These are phyloP conservation scores for Cancer borealis DNA, from an alignment of 2,888 invertebrate species.

Conservation along the genomic window DNA sequence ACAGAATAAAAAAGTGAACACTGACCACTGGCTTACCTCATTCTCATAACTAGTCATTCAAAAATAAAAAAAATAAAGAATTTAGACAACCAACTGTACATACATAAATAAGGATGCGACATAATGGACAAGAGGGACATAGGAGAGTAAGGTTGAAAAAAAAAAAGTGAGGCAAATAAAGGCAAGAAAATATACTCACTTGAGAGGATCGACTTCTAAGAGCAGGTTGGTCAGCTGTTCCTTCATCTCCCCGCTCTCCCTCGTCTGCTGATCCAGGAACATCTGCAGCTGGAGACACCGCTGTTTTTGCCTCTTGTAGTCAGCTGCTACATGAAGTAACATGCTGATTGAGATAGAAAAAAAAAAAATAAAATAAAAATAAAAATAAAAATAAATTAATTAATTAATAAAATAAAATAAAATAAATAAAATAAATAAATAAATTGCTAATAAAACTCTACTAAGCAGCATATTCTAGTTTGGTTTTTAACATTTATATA, in stretches of 20 bases:
- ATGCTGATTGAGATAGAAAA: neutral
- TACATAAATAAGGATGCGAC: no score
- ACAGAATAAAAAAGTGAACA: neutral
- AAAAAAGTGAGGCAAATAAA: neutral
- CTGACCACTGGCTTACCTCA: no score
- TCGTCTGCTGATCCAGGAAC: conserved; percentile 4
- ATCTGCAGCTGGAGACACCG: conserved; percentile 36
- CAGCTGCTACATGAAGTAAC: conserved; percentile 8
- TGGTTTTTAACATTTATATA: no score
- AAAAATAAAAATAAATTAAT: no score
- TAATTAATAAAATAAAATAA: no score
- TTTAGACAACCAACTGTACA: no score
- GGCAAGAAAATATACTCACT: neutral
- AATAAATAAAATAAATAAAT: no score
- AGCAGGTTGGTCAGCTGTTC: conserved; percentile 30
- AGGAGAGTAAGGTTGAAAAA: neutral
- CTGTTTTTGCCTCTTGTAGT: conserved; percentile 13
- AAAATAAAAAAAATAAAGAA: no score
- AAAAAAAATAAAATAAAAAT: neutral
- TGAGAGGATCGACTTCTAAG: conserved; percentile 17
- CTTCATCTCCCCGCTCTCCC: conserved; percentile 14
- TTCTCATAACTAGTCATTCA: no score
- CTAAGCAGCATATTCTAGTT: no score
- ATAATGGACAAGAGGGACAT: neutral
- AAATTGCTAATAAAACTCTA: no score